Percentiles rank a stretch among this genome's conserved stretches.
These are phyloP conservation scores for Druceiella hillmani DNA, from an alignment of 2,888 invertebrate genomes.

Conservation along the genomic window DNA sequence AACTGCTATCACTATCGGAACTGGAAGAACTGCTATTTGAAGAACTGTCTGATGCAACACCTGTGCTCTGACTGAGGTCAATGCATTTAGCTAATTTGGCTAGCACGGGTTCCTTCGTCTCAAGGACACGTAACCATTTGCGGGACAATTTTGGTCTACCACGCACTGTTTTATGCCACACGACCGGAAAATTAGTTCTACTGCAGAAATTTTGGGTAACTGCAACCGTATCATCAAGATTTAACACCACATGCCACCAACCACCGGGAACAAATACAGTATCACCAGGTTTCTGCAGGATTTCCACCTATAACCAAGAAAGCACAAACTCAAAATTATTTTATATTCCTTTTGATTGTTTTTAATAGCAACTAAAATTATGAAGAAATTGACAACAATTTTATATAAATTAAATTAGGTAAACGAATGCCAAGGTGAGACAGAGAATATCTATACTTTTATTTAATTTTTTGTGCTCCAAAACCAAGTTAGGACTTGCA, in stretches of 20 bases:
- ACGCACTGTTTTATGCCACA: conserved; percentile 96
- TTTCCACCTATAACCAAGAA: conserved; percentile 65
- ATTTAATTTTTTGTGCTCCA: no score
- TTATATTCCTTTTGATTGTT: no score
- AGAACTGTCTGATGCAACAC: conserved; percentile 92
- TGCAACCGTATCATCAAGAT: conserved; percentile 93
- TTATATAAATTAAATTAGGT: no score
- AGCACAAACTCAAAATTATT: no score
- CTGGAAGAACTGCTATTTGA: conserved; percentile 81
- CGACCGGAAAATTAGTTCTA: conserved; percentile 91
- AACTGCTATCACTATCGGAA: conserved; percentile 56
- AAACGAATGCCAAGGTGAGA: no score
- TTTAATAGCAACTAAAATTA: no score
- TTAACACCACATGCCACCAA: conserved; percentile 99
- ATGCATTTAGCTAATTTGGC: conserved; percentile 75
- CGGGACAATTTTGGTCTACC: conserved; percentile 93
- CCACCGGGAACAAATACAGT: conserved; percentile 98
- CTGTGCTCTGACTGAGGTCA: conserved; percentile 80
- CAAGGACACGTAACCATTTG: conserved; percentile 77
- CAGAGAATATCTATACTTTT: no score
- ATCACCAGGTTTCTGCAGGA: conserved; percentile 92
- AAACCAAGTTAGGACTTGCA: no score
- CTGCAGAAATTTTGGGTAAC: conserved; percentile 98
- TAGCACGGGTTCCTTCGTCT: conserved; percentile 69
- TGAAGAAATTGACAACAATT: no score